phyloP scores from a whole-genome alignment of 2,113 vertebrate genomes.

The Eclectus roratus region DNA sequence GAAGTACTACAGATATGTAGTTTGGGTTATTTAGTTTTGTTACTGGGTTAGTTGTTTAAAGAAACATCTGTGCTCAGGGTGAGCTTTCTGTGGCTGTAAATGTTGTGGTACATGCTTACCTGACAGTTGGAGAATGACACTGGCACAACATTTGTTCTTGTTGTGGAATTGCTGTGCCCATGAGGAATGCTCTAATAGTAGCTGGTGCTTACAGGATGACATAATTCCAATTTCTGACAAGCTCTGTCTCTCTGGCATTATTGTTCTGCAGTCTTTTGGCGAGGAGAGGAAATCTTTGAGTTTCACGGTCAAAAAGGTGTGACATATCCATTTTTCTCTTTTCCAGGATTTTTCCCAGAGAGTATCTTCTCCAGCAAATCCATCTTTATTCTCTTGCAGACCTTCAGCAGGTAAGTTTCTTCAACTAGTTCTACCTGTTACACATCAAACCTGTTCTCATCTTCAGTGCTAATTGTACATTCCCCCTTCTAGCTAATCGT shows the following conservation, averaged over 20 bases:
- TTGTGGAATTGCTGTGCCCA: not conserved
- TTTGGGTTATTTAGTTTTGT: not conserved
- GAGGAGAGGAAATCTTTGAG: not conserved
- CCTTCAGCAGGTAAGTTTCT: conserved; percentile 89
- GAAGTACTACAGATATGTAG: not conserved
- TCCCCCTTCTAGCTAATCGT: not conserved
- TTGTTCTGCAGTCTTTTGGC: not conserved
- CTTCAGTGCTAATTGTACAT: not conserved
- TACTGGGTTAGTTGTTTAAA: not conserved
- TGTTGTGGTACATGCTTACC: not conserved
- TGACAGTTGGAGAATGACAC: not conserved
- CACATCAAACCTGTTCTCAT: not conserved
- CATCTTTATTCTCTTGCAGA: conserved; percentile 95
- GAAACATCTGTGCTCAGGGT: not conserved
- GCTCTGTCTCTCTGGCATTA: not conserved
- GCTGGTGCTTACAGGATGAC: not conserved
- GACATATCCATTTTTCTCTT: conserved; percentile 1
- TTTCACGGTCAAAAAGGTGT: not conserved
- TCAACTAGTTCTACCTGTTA: not conserved
- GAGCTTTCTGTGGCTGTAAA: not conserved
- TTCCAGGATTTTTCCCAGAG: conserved; percentile 93
- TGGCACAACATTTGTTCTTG: not conserved
- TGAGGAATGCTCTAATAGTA: not conserved
- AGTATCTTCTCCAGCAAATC: conserved; percentile 96
- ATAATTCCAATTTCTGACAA: not conserved